Evolutionary conservation across 1,140 invertebrate genomes (phyloP).

Genomic region (Tribolium castaneum): DNA sequence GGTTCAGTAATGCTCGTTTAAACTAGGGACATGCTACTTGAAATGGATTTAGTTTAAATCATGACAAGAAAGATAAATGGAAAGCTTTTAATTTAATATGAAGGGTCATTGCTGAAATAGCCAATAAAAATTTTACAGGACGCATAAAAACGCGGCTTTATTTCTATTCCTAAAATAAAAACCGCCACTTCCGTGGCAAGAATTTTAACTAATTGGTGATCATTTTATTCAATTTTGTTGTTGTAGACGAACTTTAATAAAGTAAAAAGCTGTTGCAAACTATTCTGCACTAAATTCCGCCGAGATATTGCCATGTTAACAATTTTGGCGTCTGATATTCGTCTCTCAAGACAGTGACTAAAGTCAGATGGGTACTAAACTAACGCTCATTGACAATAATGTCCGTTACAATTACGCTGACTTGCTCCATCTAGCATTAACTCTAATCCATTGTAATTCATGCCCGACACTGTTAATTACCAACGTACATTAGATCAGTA

Average conservation of each 20-base stretch:
- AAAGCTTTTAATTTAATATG: constrained; percentile 2
- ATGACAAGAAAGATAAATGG: background rate
- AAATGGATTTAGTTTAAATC: background rate
- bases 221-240: background rate
- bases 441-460: background rate
- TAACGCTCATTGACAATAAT: constrained; percentile 5
- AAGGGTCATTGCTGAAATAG: background rate
- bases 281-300: background rate
- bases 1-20: background rate
- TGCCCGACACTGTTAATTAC: background rate
- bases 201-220: background rate
- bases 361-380: background rate
- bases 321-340: background rate
- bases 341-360: background rate
- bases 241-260: background rate
- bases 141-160: background rate
- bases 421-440: background rate
- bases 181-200: background rate
- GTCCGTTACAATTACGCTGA: background rate
- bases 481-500: background rate
- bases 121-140: background rate
- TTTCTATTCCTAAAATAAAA: background rate
- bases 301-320: background rate
- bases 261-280: background rate
- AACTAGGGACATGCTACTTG: constrained; percentile 1